These are phyloP conservation scores for Aphelenchoides besseyi DNA, from an alignment of 1,140 invertebrate genomes.

Conservation along the genomic window DNA sequence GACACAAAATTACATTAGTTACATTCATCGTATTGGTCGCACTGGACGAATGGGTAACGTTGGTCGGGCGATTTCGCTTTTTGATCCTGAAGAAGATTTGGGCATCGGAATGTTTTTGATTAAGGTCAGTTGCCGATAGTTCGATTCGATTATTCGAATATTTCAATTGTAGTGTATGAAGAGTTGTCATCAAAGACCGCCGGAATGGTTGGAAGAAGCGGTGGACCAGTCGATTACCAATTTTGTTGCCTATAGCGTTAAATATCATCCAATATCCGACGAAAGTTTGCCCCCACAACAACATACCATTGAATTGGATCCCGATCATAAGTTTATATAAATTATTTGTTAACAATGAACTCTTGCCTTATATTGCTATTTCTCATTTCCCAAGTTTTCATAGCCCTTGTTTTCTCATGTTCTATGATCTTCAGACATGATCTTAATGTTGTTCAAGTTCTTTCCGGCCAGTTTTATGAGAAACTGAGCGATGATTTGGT, in stretches of 20 bases:
- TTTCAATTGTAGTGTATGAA: not conserved
- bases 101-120: slow-evolving; percentile 72
- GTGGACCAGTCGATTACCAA: not conserved
- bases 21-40: slow-evolving; percentile 92
- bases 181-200: not conserved
- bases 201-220: not conserved
- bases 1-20: slow-evolving; percentile 70
- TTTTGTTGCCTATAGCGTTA: not conserved
- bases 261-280: not conserved
- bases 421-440: no score
- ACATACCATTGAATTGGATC: not conserved
- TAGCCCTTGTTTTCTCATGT: no score
- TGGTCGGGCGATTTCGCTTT: slow-evolving; percentile 92
- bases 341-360: no score
- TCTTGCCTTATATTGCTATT: no score
- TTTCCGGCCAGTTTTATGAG: no score
- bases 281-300: not conserved
- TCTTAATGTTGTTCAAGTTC: no score
- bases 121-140: slow-evolving; percentile 2
- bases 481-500: no score
- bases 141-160: not conserved
- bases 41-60: slow-evolving; percentile 70
- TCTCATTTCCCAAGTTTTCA: no score
- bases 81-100: slow-evolving; percentile 86
- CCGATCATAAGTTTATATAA: no score